phyloP scores from a whole-genome alignment of 2,888 invertebrate species.

The Merodon equestris region DNA sequence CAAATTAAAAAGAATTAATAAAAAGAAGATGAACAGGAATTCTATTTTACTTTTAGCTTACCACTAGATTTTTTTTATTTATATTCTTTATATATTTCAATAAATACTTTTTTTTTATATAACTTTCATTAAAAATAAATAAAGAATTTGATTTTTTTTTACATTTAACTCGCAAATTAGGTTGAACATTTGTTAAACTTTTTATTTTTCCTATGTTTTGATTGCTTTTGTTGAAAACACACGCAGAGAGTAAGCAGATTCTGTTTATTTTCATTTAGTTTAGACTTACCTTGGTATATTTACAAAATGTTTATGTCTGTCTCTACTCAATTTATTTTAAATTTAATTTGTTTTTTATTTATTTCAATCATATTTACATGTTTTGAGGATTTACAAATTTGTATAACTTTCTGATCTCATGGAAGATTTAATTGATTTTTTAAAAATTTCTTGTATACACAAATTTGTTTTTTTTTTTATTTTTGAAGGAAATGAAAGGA shows the following conservation, averaged over 20 bases:
- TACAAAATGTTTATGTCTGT: conserved; percentile 69
- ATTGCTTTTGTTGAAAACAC: conserved; percentile 73
- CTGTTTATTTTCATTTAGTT: conserved; percentile 44
- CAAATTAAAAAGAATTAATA: conserved; percentile 27
- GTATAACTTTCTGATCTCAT: conserved; percentile 61
- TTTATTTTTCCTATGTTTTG: conserved; percentile 30
- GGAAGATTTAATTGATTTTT: conserved; percentile 73
- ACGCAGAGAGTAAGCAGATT: conserved; percentile 70
- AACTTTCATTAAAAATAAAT: conserved; percentile 55
- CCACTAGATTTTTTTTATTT: conserved; percentile 6
- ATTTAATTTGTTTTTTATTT: conserved; percentile 59
- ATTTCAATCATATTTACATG: conserved; percentile 61
- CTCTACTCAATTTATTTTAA: too few species aligned
- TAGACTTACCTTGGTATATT: conserved; percentile 48
- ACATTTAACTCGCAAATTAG: conserved; percentile 63
- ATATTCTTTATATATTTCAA: conserved; percentile 35
- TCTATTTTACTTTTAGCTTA: conserved; percentile 14
- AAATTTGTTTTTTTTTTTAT: conserved; percentile 32
- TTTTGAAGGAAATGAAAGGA: conserved; percentile 39
- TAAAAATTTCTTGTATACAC: conserved; percentile 59
- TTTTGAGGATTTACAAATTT: conserved; percentile 52
- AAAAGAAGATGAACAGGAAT: conserved; percentile 31
- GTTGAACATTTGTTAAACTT: conserved; percentile 41
- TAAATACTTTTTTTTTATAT: conserved; percentile 47
- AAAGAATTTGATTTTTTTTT: conserved; percentile 41